These are phyloP conservation scores for Micromys minutus DNA, from an alignment of 2,113 vertebrate species.

Conservation along the genomic window DNA sequence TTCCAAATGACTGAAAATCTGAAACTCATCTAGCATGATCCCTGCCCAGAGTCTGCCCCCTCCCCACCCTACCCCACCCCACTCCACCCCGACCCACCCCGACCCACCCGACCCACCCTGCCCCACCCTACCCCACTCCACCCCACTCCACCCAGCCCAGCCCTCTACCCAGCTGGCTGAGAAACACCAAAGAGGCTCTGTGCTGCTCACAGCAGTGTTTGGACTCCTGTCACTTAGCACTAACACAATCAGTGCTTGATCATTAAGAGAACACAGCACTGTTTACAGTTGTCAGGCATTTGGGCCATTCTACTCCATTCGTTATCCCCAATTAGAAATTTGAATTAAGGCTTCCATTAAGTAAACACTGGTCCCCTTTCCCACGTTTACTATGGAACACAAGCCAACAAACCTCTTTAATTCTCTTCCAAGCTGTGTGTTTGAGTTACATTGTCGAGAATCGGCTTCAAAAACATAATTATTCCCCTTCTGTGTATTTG, in stretches of 20 bases:
- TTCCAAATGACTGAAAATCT: neutral
- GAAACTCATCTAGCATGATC: neutral
- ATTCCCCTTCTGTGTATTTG: constrained; percentile 39
- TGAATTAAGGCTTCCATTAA: constrained; percentile 77
- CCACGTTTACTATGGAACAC: constrained; percentile 72
- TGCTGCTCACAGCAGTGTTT: neutral
- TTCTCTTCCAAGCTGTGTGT: constrained; percentile 68
- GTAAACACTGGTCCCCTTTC: constrained; percentile 75
- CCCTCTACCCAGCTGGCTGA: neutral
- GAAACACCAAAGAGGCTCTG: neutral
- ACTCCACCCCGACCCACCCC: accelerated
- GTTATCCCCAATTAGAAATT: constrained; percentile 74
- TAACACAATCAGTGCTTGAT: constrained; percentile 50
- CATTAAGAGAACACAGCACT: constrained; percentile 60
- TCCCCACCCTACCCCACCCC: neutral
- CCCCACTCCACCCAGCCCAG: accelerated
- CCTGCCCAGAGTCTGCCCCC: accelerated
- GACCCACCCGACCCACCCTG: accelerated
- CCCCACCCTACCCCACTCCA: neutral
- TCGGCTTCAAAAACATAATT: constrained; percentile 44
- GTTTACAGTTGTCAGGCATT: constrained; percentile 71
- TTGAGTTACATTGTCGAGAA: constrained; percentile 43
- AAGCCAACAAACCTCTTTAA: constrained; percentile 68
- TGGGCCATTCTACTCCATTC: constrained; percentile 68
- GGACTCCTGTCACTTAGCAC: constrained; percentile 29